Conservation (phyloP, 2,888 invertebrate species). For the Mythimna lalbum region DNA sequence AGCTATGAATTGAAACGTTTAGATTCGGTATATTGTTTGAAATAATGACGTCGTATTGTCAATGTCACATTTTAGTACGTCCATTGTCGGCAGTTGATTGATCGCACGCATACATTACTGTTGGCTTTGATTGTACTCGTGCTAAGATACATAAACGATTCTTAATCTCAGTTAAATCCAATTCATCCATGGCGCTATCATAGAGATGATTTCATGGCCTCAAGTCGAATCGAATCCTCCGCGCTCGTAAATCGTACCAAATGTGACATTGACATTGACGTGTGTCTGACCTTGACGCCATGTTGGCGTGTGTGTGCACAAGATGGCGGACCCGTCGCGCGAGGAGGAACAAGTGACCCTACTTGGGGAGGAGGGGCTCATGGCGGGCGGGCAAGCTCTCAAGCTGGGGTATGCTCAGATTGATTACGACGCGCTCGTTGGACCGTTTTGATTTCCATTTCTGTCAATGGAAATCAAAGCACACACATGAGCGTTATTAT, state of each 20-base stretch:
- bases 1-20: constrained; percentile 61
- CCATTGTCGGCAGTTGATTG: constrained; percentile 68
- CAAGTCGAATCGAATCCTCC: constrained; percentile 61
- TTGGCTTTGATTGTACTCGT: constrained; percentile 49
- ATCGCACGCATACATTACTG: constrained; percentile 65
- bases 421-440: constrained; percentile 79
- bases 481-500: constrained; percentile 89
- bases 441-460: constrained; percentile 83
- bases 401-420: constrained; percentile 97
- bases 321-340: constrained; percentile 99
- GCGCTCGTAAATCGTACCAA: constrained; percentile 67
- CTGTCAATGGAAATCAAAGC: constrained; percentile 82
- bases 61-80: constrained; percentile 80
- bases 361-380: constrained; percentile 98
- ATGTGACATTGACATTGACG: constrained; percentile 93
- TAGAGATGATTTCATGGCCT: constrained; percentile 54
- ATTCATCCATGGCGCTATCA: constrained; percentile 51
- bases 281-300: constrained; percentile 91
- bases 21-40: constrained; percentile 67
- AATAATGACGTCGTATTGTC: constrained; percentile 75
- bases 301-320: constrained; percentile 91
- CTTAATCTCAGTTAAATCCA: constrained; percentile 55
- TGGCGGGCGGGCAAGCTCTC: constrained; percentile 98
- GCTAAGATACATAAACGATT: constrained; percentile 47
- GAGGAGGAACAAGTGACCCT: constrained; percentile 99